These are phyloP conservation scores for Pipra filicauda DNA, from an alignment of 2,113 vertebrate species.

Conservation along the genomic window DNA sequence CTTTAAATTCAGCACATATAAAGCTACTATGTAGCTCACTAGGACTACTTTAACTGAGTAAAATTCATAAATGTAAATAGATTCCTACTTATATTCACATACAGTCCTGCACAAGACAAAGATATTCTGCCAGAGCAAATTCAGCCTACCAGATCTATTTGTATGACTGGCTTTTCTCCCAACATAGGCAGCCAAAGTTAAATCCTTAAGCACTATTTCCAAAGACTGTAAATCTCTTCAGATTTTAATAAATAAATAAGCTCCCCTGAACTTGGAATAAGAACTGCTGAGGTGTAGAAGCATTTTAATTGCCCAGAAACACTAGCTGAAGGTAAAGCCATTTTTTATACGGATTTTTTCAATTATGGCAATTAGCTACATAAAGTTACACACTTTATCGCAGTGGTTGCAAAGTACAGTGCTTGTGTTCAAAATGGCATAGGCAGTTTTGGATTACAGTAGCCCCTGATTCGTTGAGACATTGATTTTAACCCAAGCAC, in stretches of 20 bases:
- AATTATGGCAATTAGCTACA: neutral
- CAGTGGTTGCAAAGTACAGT: neutral
- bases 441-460: neutral
- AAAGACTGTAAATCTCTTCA: neutral
- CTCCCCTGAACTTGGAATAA: neutral
- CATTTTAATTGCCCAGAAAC: neutral
- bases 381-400: neutral
- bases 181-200: neutral
- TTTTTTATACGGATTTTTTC: neutral
- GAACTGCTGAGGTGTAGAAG: neutral
- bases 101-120: neutral
- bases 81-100: neutral
- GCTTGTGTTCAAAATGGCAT: neutral
- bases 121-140: neutral
- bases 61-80: neutral
- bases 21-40: neutral
- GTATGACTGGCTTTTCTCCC: neutral
- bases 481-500: neutral
- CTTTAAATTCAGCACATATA: neutral
- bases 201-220: neutral
- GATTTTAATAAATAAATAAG: slow-evolving; percentile 12
- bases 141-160: neutral
- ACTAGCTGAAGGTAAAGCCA: neutral
- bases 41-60: neutral
- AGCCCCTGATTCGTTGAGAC: neutral